Percentiles rank a stretch among this genome's conserved stretches.
Conservation (phyloP, 2,113 vertebrate genomes). For the Ictidomys tridecemlineatus region DNA sequence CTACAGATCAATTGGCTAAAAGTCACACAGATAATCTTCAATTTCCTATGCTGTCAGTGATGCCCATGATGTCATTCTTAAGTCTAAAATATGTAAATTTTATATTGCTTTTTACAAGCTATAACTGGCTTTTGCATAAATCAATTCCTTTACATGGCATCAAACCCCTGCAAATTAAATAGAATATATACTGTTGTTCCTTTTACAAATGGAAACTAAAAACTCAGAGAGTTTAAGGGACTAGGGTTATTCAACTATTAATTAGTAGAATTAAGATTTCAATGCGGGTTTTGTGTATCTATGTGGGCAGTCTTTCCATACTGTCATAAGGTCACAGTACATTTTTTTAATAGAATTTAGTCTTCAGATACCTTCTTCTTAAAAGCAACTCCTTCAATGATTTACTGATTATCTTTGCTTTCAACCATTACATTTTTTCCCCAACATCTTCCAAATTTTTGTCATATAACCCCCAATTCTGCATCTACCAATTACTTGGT, state of each 20-base stretch:
- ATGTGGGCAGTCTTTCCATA: neutral
- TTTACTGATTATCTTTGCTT: neutral
- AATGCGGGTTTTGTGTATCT: neutral
- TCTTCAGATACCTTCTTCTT: neutral
- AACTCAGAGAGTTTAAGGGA: neutral
- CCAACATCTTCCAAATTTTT: neutral
- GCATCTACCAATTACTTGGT: neutral
- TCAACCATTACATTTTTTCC: neutral
- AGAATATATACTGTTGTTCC: neutral
- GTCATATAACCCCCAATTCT: neutral
- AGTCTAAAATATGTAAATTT: neutral
- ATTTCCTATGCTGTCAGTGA: neutral
- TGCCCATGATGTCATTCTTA: neutral
- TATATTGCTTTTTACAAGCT: neutral
- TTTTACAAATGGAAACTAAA: neutral
- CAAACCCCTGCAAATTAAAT: neutral
- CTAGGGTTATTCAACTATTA: neutral
- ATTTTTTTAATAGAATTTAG: neutral
- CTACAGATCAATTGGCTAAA: neutral
- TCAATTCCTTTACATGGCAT: neutral
- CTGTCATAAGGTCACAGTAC: neutral
- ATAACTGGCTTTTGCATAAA: conserved; percentile 24
- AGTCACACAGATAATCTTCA: neutral
- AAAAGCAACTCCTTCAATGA: neutral
- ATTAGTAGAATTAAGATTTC: neutral